A percentile compares a stretch with the other conserved stretches of the same genome.
Conservation (phyloP, 2,797 vertebrate species). For the Acrocephalus scirpaceus region DNA sequence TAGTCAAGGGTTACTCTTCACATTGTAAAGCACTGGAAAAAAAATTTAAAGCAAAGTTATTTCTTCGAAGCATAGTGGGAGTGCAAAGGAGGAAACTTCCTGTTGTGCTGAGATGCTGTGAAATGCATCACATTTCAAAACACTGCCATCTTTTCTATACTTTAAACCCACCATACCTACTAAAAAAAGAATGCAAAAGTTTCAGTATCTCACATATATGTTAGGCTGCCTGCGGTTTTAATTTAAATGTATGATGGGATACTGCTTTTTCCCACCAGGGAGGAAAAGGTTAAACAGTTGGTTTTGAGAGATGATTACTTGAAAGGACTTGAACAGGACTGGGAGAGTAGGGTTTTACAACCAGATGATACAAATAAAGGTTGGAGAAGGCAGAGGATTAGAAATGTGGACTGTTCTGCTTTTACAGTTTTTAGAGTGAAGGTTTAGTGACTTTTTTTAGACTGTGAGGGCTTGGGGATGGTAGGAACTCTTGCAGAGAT, state of each 20-base stretch:
- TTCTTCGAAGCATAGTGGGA: background rate
- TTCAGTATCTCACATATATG: background rate
- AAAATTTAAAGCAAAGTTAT: background rate
- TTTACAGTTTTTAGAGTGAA: background rate
- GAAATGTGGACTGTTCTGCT: background rate
- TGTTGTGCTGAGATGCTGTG: slow-evolving; percentile 15
- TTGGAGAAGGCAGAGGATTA: background rate
- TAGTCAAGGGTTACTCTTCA: background rate
- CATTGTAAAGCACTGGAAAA: background rate
- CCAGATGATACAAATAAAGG: background rate
- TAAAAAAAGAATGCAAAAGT: background rate
- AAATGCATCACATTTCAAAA: slow-evolving; percentile 24
- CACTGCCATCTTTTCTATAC: background rate
- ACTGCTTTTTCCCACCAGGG: background rate
- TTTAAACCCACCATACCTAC: background rate
- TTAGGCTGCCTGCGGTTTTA: background rate
- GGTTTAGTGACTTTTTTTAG: background rate
- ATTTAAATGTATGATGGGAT: background rate
- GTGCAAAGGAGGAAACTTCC: background rate
- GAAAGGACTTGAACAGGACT: background rate
- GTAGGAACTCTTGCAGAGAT: background rate
- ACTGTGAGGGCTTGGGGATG: background rate
- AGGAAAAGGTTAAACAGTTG: background rate
- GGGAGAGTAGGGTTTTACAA: background rate
- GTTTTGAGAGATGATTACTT: background rate